Base-by-base conservation (phyloP, 2,797 vertebrate genomes). In the Falco biarmicus region DNA sequence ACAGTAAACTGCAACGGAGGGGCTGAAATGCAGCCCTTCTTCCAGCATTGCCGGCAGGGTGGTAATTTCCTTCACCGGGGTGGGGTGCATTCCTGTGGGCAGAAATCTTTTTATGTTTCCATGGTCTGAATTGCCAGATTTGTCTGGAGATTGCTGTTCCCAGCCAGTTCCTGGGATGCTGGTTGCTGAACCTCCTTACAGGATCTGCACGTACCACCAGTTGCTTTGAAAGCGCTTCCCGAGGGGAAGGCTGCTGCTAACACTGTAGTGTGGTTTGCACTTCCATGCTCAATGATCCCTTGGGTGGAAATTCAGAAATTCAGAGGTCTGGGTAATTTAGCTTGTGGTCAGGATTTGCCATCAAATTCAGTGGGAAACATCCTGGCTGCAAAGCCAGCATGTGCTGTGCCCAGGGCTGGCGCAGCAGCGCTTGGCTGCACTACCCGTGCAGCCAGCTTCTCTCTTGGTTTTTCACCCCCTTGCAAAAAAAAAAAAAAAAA, bases 21-120 rank as follows among this genome's bases (percentile, higher is more conserved):
- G 93, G 84, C 86, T 90, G 88, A 89, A 92, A 25, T 2, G 0
- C 76, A 89, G 89, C 80, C 80, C 70, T 80, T 65, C 63, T 94
- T 69, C 93, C 81, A 90, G 77, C 0, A 0, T 39, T 66, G 93
- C 78, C 5, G 11, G 59, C 78, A 89, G 92, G 88, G 74, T 26
- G 84, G 95, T 84, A 63, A 90, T 94, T 96, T 93, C 92, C 96
- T 92, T 90, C 66, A 1, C n/a, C 0, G 9, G 95, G 87, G 90
- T 57, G 95, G 95, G 78, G 86, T 96, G 75, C 70, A 39, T 96
- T 95, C 90, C 93, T 95, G 77, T 65, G 77, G 88, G 90, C 88
- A 96, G 70, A 47, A 84, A 90, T 79, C 66, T 84, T 79, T 79
- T 82, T 84, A 18, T 66, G 78, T 89, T 96, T 96, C 81, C 90